These are phyloP conservation scores for Enteromius unitaeniatus DNA, from an alignment of 2,797 vertebrate species.

Conservation along the genomic window DNA sequence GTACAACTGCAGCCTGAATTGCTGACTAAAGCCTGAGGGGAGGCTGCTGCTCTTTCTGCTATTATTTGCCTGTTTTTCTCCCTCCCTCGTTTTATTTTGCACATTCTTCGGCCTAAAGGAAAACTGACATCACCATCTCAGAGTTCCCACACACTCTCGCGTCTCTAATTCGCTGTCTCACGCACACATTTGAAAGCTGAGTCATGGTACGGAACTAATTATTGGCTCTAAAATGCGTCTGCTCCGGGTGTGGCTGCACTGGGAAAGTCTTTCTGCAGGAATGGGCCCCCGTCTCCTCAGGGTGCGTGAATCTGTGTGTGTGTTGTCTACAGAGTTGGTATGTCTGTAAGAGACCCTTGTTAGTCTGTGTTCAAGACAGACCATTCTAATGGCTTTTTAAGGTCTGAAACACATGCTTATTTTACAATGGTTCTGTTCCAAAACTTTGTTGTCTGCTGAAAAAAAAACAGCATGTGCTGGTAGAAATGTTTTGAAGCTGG, in stretches of 20 bases:
- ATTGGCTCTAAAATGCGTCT: slow-evolving; percentile 39
- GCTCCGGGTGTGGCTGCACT: slow-evolving; percentile 50
- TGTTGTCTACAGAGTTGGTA: not conserved
- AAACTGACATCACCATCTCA: slow-evolving; percentile 57
- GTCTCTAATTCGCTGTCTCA: slow-evolving; percentile 6
- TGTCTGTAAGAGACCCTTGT: not conserved
- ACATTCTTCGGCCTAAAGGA: slow-evolving; percentile 55
- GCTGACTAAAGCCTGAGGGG: not conserved
- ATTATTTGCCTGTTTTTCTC: slow-evolving; percentile 15
- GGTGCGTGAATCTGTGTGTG: slow-evolving; percentile 8
- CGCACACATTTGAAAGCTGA: slow-evolving; percentile 41
- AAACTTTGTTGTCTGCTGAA: not conserved
- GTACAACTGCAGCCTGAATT: not conserved
- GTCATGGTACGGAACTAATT: slow-evolving; percentile 54
- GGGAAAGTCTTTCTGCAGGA: slow-evolving; percentile 53
- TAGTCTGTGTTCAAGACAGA: not conserved
- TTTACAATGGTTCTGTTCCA: not conserved
- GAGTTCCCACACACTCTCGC: slow-evolving; percentile 28
- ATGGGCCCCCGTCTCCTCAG: slow-evolving; percentile 39
- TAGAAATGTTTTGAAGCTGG: too few relatives aligned
- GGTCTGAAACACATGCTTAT: not conserved
- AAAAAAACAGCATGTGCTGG: too few relatives aligned
- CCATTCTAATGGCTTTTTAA: not conserved
- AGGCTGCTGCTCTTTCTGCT: not conserved
- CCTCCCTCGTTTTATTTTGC: slow-evolving; percentile 25